phyloP scores from a whole-genome alignment of 2,888 invertebrate genomes.

The Leptogaster cylindrica region DNA sequence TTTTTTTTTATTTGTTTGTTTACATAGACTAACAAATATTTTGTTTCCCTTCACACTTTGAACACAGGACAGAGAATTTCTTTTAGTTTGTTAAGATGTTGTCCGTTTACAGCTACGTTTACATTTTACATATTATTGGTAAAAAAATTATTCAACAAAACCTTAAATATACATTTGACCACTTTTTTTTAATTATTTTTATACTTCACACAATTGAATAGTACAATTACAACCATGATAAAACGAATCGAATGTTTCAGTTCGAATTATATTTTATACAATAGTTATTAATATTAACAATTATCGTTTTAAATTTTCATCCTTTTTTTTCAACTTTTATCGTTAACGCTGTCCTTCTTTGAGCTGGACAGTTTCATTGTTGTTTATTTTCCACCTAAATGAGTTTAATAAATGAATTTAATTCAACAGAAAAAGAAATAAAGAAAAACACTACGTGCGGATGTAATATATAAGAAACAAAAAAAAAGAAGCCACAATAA shows the following conservation, averaged over 20 bases:
- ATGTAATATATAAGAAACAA: constrained; percentile 50
- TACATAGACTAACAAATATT: neutral
- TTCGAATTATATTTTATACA: no score
- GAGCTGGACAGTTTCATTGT: neutral
- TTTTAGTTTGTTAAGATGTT: constrained; percentile 1
- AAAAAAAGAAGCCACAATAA: constrained; percentile 49
- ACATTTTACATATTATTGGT: no score
- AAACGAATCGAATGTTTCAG: no score
- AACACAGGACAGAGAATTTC: neutral
- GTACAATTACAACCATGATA: no score
- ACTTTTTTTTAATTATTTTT: neutral
- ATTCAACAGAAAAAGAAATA: constrained; percentile 46
- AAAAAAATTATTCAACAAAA: no score
- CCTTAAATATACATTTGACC: no score
- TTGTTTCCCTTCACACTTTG: neutral
- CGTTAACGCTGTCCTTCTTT: no score
- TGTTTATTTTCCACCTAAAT: constrained; percentile 32
- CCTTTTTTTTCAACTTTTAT: no score
- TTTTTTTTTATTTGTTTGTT: constrained; percentile 18
- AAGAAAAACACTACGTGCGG: constrained; percentile 49
- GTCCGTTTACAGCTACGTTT: no score
- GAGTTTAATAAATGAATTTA: constrained; percentile 46
- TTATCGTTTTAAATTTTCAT: no score
- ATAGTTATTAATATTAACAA: no score
- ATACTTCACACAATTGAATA: no score